Percentiles rank a stretch among this genome's conserved stretches.
Conservation (phyloP, 2,113 vertebrate species). For the Eptatretus burgeri region DNA sequence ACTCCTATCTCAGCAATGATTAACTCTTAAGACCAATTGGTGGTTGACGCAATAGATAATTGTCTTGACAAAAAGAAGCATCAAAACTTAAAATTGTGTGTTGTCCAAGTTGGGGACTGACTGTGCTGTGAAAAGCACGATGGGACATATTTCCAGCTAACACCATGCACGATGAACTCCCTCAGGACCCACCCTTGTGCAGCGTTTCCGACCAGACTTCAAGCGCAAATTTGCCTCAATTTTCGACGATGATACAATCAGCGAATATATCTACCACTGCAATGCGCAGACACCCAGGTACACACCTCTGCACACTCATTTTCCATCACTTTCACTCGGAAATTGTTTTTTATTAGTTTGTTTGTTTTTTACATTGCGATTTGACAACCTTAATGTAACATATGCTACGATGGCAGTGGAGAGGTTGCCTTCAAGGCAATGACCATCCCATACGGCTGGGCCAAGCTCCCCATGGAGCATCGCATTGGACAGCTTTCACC, state of each 20-base stretch:
- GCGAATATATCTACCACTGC: slow-evolving; percentile 64
- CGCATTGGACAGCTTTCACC: slow-evolving; percentile 32
- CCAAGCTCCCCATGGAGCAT: slow-evolving; percentile 47
- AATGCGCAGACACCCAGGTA: slow-evolving; percentile 56
- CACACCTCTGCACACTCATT: background rate
- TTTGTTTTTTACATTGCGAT: no score
- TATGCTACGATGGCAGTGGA: slow-evolving; percentile 20
- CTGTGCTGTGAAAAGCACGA: no score
- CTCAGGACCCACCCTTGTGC: slow-evolving; percentile 42
- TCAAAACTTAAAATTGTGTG: no score
- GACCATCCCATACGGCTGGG: slow-evolving; percentile 44
- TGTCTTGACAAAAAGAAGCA: no score
- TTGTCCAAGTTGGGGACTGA: no score
- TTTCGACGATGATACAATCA: slow-evolving; percentile 58
- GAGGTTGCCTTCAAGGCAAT: slow-evolving; percentile 51
- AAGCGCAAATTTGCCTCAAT: slow-evolving; percentile 47
- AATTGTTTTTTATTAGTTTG: no score
- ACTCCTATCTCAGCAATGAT: no score
- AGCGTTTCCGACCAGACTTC: slow-evolving; percentile 51
- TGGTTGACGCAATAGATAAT: no score
- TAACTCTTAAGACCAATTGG: no score
- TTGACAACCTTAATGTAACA: background rate
- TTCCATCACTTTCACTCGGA: background rate
- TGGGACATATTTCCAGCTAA: no score
- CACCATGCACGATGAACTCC: background rate